Percentiles rank a stretch among this genome's conserved stretches.
Evolutionary conservation across 2,113 vertebrate genomes (phyloP).

Genomic region (Hippocampus mohnikei): DNA sequence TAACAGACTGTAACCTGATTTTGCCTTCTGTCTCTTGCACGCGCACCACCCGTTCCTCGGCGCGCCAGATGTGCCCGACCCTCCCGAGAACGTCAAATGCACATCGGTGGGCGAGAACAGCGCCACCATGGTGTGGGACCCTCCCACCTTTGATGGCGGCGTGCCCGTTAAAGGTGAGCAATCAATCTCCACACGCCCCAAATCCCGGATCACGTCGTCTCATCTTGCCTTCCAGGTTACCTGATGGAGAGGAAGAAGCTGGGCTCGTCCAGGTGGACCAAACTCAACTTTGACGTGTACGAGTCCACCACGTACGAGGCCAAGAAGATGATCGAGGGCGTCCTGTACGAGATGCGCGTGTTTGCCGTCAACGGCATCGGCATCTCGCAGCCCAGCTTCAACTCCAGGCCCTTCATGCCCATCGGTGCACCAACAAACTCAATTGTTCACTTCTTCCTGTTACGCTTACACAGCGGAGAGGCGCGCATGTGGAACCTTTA

Average conservation of each 20-base stretch:
- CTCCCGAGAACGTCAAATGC: conserved; percentile 80
- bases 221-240: conserved; percentile 73
- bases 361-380: conserved; percentile 86
- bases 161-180: conserved; percentile 78
- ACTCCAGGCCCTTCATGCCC: conserved; percentile 79
- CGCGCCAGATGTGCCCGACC: conserved; percentile 81
- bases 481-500: no score
- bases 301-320: conserved; percentile 78
- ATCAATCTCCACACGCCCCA: conserved; percentile 32
- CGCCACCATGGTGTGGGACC: conserved; percentile 80
- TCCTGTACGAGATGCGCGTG: conserved; percentile 87
- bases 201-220: conserved; percentile 6
- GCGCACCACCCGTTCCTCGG: conserved; percentile 26
- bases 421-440: conserved; percentile 62
- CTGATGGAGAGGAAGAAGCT: conserved; percentile 87
- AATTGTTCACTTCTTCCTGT: background rate
- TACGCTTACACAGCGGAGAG: background rate
- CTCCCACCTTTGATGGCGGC: conserved; percentile 81
- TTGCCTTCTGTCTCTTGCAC: background rate
- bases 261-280: conserved; percentile 85
- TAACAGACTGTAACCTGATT: background rate
- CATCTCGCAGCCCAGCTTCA: conserved; percentile 79
- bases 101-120: conserved; percentile 82
- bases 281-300: conserved; percentile 86
- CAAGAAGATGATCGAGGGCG: conserved; percentile 88